These are phyloP conservation scores for Sceloporus undulatus DNA, from an alignment of 2,113 vertebrate species.

Conservation along the genomic window DNA sequence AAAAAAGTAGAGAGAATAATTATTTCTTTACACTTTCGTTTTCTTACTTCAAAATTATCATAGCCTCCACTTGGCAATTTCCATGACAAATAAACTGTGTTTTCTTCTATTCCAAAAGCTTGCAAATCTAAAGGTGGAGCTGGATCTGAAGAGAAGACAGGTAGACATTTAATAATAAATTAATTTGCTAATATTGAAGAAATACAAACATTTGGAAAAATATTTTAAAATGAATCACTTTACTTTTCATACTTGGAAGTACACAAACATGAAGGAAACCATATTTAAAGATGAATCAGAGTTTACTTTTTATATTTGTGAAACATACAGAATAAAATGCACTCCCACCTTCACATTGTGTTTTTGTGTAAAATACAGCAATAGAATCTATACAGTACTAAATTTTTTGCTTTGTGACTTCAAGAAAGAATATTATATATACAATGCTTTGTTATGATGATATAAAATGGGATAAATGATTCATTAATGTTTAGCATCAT, in stretches of 20 bases:
- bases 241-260: not conserved
- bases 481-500: not conserved
- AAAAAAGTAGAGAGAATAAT: not conserved
- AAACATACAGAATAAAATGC: constrained; percentile 13
- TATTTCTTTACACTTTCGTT: not conserved
- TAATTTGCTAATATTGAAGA: not conserved
- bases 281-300: too few species aligned
- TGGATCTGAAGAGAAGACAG: constrained; percentile 75
- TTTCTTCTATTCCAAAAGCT: constrained; percentile 80
- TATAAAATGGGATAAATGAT: not conserved
- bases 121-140: constrained; percentile 80
- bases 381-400: not conserved
- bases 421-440: not conserved
- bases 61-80: constrained; percentile 79
- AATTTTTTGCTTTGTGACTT: not conserved
- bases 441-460: not conserved
- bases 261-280: not conserved
- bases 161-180: not conserved
- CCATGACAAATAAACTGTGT: constrained; percentile 84
- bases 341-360: not conserved
- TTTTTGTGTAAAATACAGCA: not conserved
- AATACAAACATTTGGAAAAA: not conserved
- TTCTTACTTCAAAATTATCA: constrained; percentile 84
- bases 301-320: too few species aligned
- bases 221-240: not conserved